A percentile compares a stretch with the other conserved stretches of the same genome.
Conservation (phyloP, 2,797 vertebrate genomes). For the Lates japonicus region DNA sequence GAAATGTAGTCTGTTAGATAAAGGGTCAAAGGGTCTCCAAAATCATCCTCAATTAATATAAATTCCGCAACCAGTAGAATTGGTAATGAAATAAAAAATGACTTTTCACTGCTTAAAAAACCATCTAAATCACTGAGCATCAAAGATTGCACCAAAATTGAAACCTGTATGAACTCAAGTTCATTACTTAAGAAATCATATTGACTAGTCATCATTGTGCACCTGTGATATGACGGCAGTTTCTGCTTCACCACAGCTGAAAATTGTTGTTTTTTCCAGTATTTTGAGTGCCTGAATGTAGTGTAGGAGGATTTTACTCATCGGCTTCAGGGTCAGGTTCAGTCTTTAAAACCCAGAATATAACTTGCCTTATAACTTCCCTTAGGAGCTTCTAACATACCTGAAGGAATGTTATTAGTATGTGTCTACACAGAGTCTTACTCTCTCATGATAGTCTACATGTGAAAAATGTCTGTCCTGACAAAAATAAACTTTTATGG, state of each 20-base stretch:
- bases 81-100: neutral
- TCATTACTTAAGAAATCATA: slow-evolving; percentile 12
- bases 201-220: neutral
- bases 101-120: neutral
- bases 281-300: neutral
- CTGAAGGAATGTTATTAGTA: slow-evolving; percentile 4
- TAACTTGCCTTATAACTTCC: neutral
- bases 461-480: neutral
- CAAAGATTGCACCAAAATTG: slow-evolving; percentile 3
- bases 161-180: neutral
- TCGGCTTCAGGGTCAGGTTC: slow-evolving; percentile 30
- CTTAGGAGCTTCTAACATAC: neutral
- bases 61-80: neutral
- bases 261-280: slow-evolving; percentile 25
- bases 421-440: neutral
- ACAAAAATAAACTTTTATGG: neutral
- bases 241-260: slow-evolving; percentile 7
- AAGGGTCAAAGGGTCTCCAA: neutral
- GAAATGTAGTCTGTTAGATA: neutral
- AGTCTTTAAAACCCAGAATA: slow-evolving; percentile 28
- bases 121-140: neutral
- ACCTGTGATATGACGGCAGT: neutral
- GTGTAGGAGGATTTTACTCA: slow-evolving; percentile 20
- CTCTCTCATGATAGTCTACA: neutral
- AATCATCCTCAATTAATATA: neutral